Evolutionary conservation across 2,888 invertebrate species (phyloP), one percentile per base, ranked within the genome.

Genomic region (Epinotia ramella): DNA sequence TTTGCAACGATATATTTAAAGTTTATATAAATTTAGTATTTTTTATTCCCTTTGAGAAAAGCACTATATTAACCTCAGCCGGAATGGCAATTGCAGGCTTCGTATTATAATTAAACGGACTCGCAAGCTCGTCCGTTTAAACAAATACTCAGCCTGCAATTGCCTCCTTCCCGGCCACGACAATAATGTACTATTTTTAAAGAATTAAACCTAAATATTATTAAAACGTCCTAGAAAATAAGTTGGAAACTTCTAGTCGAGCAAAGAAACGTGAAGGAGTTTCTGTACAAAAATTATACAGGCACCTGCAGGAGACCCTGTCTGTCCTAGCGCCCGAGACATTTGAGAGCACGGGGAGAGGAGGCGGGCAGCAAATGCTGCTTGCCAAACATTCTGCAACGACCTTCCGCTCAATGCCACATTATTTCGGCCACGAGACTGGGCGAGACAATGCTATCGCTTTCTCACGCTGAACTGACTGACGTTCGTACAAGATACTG

Each of bases 361-460:
- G 79, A 80, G 79, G 84, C 83, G 86, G 93, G 91, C 90, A 88
- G 90, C 85, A 89, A 90, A 91, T 89, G 91, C 87, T 89, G 92
- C 93, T 94, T 95, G 95, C 95, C 95, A 94, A 95, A 92, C 92
- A 95, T 95, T 95, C 94, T 95, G 95, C 94, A 94, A 87, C 90
- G 92, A 91, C 92, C 92, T 91, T 92, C 93, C 85, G 81, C 80
- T 86, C 93, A 91, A 91, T 92, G 92, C 89, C 91, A 90, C 84
- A 87, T 91, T 87, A 90, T 90, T 89, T 89, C 87, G 86, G 86
- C 87, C 84, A 83, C 86, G 83, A 85, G 81, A 84, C 84, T 79
- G 80, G 80, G 84, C 82, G 82, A 81, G 81, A 82, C 81, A 79
- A 79, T 71, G 78, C 79, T 77, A 73, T 53, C 33, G 62, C 75